Evolutionary conservation across 2,797 vertebrate genomes (phyloP).

Genomic region (Pelobates cultripes): DNA sequence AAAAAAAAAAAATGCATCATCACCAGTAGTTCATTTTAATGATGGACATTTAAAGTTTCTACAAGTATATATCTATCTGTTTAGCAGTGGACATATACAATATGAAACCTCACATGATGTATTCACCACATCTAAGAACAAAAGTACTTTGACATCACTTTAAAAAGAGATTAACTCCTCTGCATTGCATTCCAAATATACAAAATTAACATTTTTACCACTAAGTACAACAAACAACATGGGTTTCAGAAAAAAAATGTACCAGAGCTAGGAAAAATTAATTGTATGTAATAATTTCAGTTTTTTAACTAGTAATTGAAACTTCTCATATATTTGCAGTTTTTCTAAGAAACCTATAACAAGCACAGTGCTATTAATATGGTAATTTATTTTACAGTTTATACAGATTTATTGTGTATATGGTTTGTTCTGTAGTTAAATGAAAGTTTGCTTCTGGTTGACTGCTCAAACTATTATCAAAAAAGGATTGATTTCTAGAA

Average conservation of each 20-base stretch:
- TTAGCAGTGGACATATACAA: slow-evolving; percentile 17
- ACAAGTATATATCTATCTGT: slow-evolving; percentile 13
- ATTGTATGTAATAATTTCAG: no score
- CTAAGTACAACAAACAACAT: neutral
- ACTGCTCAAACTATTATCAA: no score
- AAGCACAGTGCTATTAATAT: no score
- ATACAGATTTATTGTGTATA: no score
- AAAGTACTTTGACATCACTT: slow-evolving; percentile 9
- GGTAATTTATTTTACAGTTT: no score
- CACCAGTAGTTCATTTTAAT: slow-evolving; percentile 54
- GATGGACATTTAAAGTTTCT: slow-evolving; percentile 41
- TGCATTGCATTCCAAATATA: neutral
- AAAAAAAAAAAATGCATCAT: slow-evolving; percentile 28
- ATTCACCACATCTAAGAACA: neutral
- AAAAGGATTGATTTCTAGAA: no score
- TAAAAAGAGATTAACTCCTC: slow-evolving; percentile 1
- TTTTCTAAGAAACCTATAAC: no score
- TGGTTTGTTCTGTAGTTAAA: no score
- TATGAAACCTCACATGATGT: neutral
- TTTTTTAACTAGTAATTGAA: no score
- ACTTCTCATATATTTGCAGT: no score
- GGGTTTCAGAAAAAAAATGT: neutral
- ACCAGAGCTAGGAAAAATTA: no score
- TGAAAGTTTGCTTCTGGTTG: no score
- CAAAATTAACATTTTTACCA: neutral